Conservation (phyloP, 2,888 invertebrate species). For the Punctoribates punctum region DNA sequence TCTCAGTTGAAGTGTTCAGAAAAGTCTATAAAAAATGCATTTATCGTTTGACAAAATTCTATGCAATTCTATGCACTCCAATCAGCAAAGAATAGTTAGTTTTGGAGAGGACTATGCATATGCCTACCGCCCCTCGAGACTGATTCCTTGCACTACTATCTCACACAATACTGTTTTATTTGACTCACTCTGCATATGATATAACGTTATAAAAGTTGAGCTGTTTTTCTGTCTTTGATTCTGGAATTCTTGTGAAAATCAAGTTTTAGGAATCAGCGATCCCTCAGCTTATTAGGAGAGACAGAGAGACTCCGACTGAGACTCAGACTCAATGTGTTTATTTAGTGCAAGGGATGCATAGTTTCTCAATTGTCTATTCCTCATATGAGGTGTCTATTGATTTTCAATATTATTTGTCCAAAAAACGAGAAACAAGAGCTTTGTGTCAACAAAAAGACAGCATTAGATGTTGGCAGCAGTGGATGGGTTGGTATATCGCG, state of each 20-base stretch:
- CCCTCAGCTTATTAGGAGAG: background rate
- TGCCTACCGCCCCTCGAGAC: conserved; percentile 22
- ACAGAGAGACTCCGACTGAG: no score
- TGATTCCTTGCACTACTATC: background rate
- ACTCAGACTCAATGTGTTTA: background rate
- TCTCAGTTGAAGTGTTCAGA: conserved; percentile 26
- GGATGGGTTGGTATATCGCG: conserved; percentile 30
- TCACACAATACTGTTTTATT: conserved; percentile 17
- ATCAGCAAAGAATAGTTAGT: conserved; percentile 37
- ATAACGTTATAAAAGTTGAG: conserved; percentile 21
- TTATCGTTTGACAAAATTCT: conserved; percentile 22
- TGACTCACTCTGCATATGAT: background rate
- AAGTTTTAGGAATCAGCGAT: conserved; percentile 8
- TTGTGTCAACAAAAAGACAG: conserved; percentile 38
- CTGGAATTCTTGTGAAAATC: conserved; percentile 16
- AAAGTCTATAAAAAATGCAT: conserved; percentile 41
- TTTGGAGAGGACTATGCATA: background rate
- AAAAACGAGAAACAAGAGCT: conserved; percentile 36
- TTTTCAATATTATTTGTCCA: conserved; percentile 36
- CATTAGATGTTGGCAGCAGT: conserved; percentile 24
- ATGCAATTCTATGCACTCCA: conserved; percentile 33
- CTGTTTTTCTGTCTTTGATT: conserved; percentile 3
- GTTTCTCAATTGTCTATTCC: background rate
- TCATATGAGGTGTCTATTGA: conserved; percentile 28
- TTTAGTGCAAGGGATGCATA: background rate